These are phyloP conservation scores for Astropecten irregularis DNA, from an alignment of 53 echinoderm and acorn worm genomes.

Conservation along the genomic window DNA sequence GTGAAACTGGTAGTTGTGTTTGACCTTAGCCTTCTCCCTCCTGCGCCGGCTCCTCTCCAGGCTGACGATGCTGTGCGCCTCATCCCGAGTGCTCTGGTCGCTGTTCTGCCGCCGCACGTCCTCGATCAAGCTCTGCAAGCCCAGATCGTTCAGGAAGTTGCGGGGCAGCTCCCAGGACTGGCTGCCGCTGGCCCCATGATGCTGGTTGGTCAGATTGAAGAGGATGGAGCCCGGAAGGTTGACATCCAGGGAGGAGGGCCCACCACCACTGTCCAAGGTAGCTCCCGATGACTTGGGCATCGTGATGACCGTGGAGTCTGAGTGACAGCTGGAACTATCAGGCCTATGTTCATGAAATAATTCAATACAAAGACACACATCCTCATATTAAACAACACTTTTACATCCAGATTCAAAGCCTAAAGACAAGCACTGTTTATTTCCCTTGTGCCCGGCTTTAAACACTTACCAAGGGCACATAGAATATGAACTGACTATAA, in stretches of 20 bases:
- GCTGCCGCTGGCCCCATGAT: not conserved
- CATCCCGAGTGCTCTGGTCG: conserved; percentile 70
- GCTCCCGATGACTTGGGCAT: conserved; percentile 65
- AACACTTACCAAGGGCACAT: too few relatives aligned
- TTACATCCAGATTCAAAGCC: too few relatives aligned
- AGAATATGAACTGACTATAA: too few relatives aligned
- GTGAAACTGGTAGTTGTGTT: conserved; percentile 97
- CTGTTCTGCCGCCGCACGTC: conserved; percentile 60
- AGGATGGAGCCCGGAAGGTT: conserved; percentile 57
- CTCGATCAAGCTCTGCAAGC: conserved; percentile 48
- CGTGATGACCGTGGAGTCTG: conserved; percentile 94
- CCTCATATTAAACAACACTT: too few relatives aligned
- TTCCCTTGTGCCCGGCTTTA: too few relatives aligned
- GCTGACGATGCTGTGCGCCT: conserved; percentile 65
- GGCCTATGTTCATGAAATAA: conserved; percentile 79
- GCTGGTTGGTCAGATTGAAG: conserved; percentile 32
- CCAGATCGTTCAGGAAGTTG: conserved; percentile 55
- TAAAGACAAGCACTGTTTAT: too few relatives aligned
- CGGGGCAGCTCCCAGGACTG: conserved; percentile 69
- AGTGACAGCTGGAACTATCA: conserved; percentile 90
- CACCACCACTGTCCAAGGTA: conserved; percentile 31
- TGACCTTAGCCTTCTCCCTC: conserved; percentile 63
- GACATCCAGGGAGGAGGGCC: conserved; percentile 53
- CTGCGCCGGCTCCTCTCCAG: conserved; percentile 53
- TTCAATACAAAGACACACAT: too few relatives aligned